Evolutionary conservation across 2,113 vertebrate species (phyloP).

Genomic region (Indicator indicator): DNA sequence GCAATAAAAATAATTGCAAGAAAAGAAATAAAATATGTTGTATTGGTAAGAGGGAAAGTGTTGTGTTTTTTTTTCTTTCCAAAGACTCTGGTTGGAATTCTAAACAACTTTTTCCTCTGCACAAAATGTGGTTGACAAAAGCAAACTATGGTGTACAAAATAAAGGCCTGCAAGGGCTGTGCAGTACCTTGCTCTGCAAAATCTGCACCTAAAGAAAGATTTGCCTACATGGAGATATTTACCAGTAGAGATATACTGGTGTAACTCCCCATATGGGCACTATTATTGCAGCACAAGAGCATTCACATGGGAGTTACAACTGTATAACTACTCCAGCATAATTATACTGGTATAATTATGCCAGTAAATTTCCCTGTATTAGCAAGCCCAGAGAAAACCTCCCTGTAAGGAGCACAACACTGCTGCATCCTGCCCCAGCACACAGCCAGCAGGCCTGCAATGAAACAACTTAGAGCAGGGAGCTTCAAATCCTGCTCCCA

Average conservation of each 20-base stretch:
- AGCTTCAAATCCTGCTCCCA: not conserved
- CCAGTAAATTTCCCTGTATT: conserved; percentile 70
- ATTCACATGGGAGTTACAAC: conserved; percentile 60
- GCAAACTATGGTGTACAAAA: not conserved
- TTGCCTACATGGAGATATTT: not conserved
- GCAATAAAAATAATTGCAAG: not conserved
- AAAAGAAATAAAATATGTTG: not conserved
- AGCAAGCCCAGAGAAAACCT: conserved; percentile 42
- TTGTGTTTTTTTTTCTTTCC: not conserved
- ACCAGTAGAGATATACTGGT: conserved; percentile 3
- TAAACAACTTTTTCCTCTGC: conserved; percentile 13
- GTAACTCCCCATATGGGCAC: conserved; percentile 47
- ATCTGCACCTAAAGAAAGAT: not conserved
- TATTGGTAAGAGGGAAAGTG: not conserved
- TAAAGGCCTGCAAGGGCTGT: not conserved
- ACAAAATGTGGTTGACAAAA: not conserved
- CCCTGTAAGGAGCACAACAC: not conserved
- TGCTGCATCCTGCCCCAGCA: not conserved
- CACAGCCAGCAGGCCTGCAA: not conserved
- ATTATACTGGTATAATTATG: conserved; percentile 69
- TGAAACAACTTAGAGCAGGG: not conserved
- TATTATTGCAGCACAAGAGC: conserved; percentile 60
- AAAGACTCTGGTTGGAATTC: conserved; percentile 5
- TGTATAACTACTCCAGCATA: conserved; percentile 70
- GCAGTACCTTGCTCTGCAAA: not conserved